phyloP scores from a whole-genome alignment of 92 coral and sea anemone species.

The Hydrozoanthus gracilis region DNA sequence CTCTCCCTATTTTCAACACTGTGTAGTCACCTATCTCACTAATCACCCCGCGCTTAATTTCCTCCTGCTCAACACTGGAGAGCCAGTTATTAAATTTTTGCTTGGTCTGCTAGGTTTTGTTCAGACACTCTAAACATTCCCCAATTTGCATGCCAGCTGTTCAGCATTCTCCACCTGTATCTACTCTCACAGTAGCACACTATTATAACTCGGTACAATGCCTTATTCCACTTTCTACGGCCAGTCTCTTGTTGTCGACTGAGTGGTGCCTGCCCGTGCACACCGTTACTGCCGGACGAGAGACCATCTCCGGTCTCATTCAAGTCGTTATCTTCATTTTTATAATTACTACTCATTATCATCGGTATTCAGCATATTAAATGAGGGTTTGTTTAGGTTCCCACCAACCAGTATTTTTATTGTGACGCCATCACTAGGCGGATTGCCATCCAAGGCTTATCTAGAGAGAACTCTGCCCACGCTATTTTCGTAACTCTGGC shows the following conservation, averaged over 20 bases:
- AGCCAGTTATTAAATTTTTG: background rate
- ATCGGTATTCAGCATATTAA: no score
- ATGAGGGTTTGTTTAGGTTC: no score
- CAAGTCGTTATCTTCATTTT: no score
- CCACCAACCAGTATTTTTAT: no score
- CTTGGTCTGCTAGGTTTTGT: conserved; percentile 26
- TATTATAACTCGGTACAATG: background rate
- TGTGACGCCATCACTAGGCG: no score
- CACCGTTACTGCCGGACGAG: background rate
- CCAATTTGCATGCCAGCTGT: background rate
- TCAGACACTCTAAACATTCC: conserved; percentile 17
- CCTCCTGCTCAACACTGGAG: conserved; percentile 3
- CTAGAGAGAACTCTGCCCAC: no score
- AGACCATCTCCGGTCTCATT: no score
- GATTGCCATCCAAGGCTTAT: no score
- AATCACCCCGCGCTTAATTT: background rate
- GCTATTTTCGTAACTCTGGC: no score
- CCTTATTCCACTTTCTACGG: no score
- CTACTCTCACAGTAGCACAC: background rate
- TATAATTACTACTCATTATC: no score
- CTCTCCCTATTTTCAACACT: background rate
- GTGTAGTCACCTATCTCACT: background rate
- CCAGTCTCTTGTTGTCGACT: conserved; percentile 1
- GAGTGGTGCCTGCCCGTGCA: conserved; percentile 15
- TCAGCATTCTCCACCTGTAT: background rate